Base-by-base conservation (phyloP, 2,888 invertebrate species). In the Coelopa pilipes region DNA sequence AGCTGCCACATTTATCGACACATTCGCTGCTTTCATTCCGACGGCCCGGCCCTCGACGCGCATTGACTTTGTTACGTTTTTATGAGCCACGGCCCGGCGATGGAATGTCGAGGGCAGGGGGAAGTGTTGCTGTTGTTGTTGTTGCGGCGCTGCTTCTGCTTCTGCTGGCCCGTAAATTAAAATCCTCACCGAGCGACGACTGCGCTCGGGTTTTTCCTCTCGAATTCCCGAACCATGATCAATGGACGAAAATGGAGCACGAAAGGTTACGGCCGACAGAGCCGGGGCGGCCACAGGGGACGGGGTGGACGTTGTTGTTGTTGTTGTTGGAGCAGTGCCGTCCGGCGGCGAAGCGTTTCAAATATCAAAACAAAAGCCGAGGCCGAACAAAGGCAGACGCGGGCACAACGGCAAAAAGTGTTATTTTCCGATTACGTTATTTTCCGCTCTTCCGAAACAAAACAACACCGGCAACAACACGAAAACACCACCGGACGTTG, bases 51-150 rank as follows among this genome's bases (percentile, higher is more conserved):
- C 15, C 15, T 45, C n/a, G 53, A 55, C 53, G 53, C 50, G 24
- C 46, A 67, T 67, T 67, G 53, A 67, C 67, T 67, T 67, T 34
- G 67, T 55, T 50, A 55, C 67, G 34, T 67, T 67, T 67, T 67
- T 67, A 55, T 67, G 17, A 67, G 55, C 67, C n/a, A 19, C 49
- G 49, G 21, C 50, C 24, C 24, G 9, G 19, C 24, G 60, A 15
- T 21, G 60, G 24, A 24, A 9, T 12, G 10, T 1, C 1, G 7
- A 34, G 34, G 7, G 34, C 4, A 12, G 12, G 66, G 15, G 66
- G 47, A 17, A 46, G 49, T 21, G 24, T 3, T 13, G 65, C 10
- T 19, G 49, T 4, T n/a, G 21, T 7, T 63, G 45, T 9, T 17
- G 45, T 2, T 45, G 49, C 21, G 10, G 49, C 15, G 49, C 19